Percentiles rank a stretch among this genome's conserved stretches.
Conservation (phyloP, 2,888 invertebrate species). For the Chironomus riparius region DNA sequence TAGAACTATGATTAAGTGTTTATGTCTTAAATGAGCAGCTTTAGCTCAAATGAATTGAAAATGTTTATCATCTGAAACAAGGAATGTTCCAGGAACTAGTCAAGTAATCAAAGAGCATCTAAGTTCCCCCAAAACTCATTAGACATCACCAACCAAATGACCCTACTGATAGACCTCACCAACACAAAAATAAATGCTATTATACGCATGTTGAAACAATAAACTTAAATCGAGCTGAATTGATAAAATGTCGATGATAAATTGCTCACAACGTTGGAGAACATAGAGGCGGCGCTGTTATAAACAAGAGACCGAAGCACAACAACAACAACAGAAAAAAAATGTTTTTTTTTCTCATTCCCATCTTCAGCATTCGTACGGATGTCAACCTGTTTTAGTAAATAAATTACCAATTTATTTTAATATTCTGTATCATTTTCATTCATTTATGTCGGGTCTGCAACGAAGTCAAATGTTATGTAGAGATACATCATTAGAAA, state of each 20-base stretch:
- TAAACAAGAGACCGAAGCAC: not conserved
- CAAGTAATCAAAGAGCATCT: no score
- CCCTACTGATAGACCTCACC: not conserved
- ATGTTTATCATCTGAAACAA: no score
- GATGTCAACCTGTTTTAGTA: constrained; percentile 22
- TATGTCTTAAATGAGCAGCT: no score
- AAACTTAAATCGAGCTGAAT: constrained; percentile 2
- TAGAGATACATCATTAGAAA: constrained; percentile 7
- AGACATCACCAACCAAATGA: no score
- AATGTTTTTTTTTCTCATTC: not conserved
- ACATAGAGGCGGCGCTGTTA: not conserved
- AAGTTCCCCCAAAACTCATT: no score
- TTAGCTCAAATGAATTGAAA: no score
- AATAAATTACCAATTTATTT: constrained; percentile 21
- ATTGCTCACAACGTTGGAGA: not conserved
- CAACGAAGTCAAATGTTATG: not conserved
- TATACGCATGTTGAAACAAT: not conserved
- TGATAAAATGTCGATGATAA: constrained; percentile 22
- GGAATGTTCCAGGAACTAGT: no score
- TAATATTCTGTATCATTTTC: not conserved
- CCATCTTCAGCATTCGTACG: not conserved
- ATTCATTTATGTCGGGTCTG: not conserved
- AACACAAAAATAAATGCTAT: no score
- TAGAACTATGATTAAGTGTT: no score
- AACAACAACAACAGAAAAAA: not conserved